Evolutionary conservation across 2,888 invertebrate genomes (phyloP), one percentile per base, ranked within the genome.

Genomic region (Nomada goodeniana): DNA sequence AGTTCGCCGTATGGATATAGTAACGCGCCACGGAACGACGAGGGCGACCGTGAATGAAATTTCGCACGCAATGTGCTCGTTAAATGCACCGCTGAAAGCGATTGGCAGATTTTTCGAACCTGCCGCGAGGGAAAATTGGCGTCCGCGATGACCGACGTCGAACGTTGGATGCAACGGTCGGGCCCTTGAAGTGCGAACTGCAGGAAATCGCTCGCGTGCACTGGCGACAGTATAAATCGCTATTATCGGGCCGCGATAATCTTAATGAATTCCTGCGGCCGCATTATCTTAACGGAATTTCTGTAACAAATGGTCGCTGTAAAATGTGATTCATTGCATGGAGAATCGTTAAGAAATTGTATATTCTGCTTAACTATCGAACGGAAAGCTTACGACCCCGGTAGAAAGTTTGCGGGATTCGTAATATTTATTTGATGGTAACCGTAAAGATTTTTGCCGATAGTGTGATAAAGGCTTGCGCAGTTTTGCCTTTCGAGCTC

Each of bases 211-310:
- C 26, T n/a, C 42, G 73, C 52, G 11, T 50, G 52, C 26, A 18
- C n/a, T 13, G 13, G 50, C 69, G 42, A 59, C 52, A 50, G 60
- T n/a, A 9, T 44, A 75, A 69, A 50, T 68, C 47, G 42, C 42
- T 29, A 23, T 26, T 50, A 68, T 69, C 60, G 2, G 10, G 5
- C 23, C 10, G 42, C 18, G 26, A 42, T n/a, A n/a, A n/a, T 59
- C 42, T 52, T 60, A 75, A 67, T 67, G 69, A 61, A 69, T 69
- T 42, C 60, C 52, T 15, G 26, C 10, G n/a, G 18, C 52, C 2
- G 42, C 26, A 65, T 65, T 55, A 44, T 57, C 63, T 47, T 20
- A 29, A 15, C 11, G 15, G 47, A 73, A 29, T 65, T 65, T 20
- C 57, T 18, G 7, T n/a, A 15, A n/a, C 10, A 5, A 29, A 47